A percentile compares a stretch with the other conserved stretches of the same genome.
phyloP scores from a whole-genome alignment of 2,113 vertebrate species.

The Thymallus thymallus region DNA sequence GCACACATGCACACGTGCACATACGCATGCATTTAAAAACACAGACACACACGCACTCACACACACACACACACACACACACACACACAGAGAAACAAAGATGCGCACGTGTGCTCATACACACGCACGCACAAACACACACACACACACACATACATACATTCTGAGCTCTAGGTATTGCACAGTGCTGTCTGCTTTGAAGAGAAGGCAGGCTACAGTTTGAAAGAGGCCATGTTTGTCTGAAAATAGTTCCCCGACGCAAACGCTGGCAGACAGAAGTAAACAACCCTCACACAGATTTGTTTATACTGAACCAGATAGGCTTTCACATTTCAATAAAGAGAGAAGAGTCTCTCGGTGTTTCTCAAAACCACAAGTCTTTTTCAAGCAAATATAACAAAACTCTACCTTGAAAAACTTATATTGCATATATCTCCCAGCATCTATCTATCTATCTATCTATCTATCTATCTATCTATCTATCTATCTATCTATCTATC shows the following conservation, averaged over 20 bases:
- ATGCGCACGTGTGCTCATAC: too few relatives aligned
- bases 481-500: too few relatives aligned
- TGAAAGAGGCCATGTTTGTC: constrained; percentile 1
- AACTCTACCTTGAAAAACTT: too few relatives aligned
- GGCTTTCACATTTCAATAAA: not conserved
- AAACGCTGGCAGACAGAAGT: not conserved
- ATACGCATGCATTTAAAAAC: too few relatives aligned
- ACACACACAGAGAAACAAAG: not conserved
- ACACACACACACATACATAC: not conserved
- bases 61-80: constrained; percentile 15
- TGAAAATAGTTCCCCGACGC: not conserved
- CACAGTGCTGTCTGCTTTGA: not conserved
- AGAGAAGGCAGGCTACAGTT: not conserved
- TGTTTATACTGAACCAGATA: not conserved
- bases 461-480: not conserved
- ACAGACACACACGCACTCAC: not conserved
- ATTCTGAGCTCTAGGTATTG: not conserved
- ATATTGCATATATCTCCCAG: not conserved
- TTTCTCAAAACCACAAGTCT: not conserved
- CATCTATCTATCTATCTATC: too few relatives aligned
- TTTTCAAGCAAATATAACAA: not conserved
- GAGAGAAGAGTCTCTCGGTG: not conserved
- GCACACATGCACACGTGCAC: not conserved
- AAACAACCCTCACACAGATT: not conserved
- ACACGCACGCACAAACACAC: too few relatives aligned